Conservation (phyloP, 2,888 invertebrate species). For the Chalcis sispes region DNA sequence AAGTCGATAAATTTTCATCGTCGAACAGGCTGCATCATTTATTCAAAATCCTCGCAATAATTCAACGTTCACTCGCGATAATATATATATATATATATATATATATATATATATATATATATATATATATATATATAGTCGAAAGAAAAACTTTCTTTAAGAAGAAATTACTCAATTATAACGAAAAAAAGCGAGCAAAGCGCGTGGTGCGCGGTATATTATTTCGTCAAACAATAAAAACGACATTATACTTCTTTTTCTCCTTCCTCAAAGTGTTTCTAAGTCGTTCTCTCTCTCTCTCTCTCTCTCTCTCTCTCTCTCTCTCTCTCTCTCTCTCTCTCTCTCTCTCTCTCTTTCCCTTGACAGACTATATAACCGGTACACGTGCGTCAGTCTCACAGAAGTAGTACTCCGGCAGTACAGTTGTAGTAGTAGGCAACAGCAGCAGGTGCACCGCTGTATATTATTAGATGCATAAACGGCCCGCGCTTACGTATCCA, state of each 20-base stretch:
- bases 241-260: constrained; percentile 4
- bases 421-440: not conserved
- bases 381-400: constrained; percentile 45
- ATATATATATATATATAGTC: too few relatives aligned
- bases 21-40: too few relatives aligned
- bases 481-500: constrained; percentile 38
- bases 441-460: constrained; percentile 46
- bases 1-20: too few relatives aligned
- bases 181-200: too few relatives aligned
- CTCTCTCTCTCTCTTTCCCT: constrained; percentile 12
- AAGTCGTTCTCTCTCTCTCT: not conserved
- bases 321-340: constrained; percentile 2
- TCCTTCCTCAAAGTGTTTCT: not conserved
- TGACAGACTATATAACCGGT: constrained; percentile 30
- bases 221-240: constrained; percentile 22
- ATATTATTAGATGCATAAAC: constrained; percentile 59
- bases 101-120: too few relatives aligned
- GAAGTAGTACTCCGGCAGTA: too few relatives aligned
- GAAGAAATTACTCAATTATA: not conserved
- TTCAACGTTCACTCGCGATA: too few relatives aligned
- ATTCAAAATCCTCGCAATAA: too few relatives aligned
- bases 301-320: constrained; percentile 12
- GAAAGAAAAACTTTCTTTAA: too few relatives aligned
- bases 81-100: too few relatives aligned
- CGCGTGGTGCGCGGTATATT: too few relatives aligned